These are phyloP conservation scores for Leptopilina clavipes DNA, from an alignment of 1,140 invertebrate genomes.

Conservation along the genomic window DNA sequence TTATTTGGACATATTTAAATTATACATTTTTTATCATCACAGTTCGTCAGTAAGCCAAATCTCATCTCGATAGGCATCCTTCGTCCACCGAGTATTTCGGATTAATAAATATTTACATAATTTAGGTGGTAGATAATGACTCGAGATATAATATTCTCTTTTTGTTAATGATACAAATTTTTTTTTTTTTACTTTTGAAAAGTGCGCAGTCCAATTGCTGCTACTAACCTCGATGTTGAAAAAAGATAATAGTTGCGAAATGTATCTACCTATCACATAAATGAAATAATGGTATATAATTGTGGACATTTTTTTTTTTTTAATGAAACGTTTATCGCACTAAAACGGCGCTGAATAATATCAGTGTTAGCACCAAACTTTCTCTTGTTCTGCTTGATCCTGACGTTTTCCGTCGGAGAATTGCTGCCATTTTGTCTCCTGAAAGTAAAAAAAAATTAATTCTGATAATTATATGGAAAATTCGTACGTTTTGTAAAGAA, in stretches of 20 bases:
- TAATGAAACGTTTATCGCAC: conserved; percentile 70
- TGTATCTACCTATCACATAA: conserved; percentile 66
- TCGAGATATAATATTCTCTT: neutral
- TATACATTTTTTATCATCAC: neutral
- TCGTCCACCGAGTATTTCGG: neutral
- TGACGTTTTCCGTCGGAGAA: conserved; percentile 73
- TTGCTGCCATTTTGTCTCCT: conserved; percentile 76
- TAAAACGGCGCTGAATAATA: conserved; percentile 65
- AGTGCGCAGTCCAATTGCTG: conserved; percentile 18
- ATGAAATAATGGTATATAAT: conserved; percentile 69
- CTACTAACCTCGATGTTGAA: conserved; percentile 25
- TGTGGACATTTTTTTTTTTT: conserved; percentile 62
- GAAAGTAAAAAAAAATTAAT: conserved; percentile 57
- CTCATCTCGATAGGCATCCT: conserved; percentile 17
- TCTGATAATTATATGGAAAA: too few relatives aligned
- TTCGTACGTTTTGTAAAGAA: too few relatives aligned
- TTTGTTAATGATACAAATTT: neutral
- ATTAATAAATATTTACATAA: conserved; percentile 33
- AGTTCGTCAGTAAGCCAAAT: conserved; percentile 7
- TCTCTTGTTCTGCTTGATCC: conserved; percentile 59
- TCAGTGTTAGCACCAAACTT: conserved; percentile 62
- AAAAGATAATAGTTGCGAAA: conserved; percentile 31
- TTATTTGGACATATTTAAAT: too few relatives aligned
- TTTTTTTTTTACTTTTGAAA: neutral
- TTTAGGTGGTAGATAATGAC: neutral